These are phyloP conservation scores for Coregonus suidteri DNA, from an alignment of 2,797 vertebrate genomes.

Conservation along the genomic window DNA sequence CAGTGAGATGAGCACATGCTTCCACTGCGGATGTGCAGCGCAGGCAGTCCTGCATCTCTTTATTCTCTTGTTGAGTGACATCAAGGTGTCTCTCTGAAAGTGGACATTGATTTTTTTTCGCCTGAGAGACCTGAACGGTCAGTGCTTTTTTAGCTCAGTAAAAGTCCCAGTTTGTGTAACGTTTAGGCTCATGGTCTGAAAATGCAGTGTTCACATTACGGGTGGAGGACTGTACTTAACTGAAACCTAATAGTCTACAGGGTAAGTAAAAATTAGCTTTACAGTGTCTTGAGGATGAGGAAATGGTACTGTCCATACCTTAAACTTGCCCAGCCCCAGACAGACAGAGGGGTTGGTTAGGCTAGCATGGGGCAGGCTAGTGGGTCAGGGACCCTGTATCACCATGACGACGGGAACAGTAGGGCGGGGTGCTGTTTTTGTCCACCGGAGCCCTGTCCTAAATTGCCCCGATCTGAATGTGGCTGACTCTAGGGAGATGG, in stretches of 20 bases:
- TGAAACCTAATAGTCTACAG: too few relatives aligned
- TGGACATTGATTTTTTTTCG: slow-evolving; percentile 14
- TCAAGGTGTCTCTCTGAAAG: background rate
- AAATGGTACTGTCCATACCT: background rate
- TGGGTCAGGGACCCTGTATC: background rate
- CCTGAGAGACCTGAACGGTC: background rate
- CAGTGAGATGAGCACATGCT: background rate
- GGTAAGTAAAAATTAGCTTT: background rate
- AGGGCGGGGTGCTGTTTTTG: background rate
- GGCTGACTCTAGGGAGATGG: background rate
- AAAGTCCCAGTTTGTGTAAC: background rate
- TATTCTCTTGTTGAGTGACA: background rate
- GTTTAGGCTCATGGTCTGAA: background rate
- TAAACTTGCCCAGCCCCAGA: background rate
- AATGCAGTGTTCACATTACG: too few relatives aligned
- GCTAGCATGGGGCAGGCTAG: background rate
- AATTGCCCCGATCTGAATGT: background rate
- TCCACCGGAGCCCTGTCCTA: background rate
- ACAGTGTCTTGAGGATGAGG: too few relatives aligned
- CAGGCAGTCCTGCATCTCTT: slow-evolving; percentile 9
- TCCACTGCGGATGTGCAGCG: background rate
- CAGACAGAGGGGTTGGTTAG: background rate
- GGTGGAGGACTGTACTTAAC: too few relatives aligned
- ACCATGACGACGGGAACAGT: background rate
- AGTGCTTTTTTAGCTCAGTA: background rate